Base-by-base conservation (phyloP, 2,888 invertebrate genomes). In the Theristus sp. region DNA sequence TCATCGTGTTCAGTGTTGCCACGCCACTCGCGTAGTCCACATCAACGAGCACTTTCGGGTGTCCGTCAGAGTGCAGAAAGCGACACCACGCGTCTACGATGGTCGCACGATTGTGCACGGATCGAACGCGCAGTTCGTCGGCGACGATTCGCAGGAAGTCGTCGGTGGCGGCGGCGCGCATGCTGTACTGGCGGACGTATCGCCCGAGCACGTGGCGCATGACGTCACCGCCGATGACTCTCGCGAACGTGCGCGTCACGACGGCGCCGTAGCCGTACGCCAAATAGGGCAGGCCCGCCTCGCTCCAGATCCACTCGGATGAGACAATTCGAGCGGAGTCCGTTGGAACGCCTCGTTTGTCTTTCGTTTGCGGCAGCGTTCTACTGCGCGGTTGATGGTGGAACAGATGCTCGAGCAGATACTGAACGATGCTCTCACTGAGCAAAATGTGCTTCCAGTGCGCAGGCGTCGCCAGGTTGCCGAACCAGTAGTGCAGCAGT, bases 401-500 rank as follows among this genome's bases (percentile, higher is more conserved):
- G n/a, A 49, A 49, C n/a, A 17, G 3, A 49, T 20, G 6, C 49
- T 49, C 49, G 3, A 20, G 49, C 24, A 49, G 3, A 24, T 49
- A n/a, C n/a, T 49, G 13, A n/a, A 6, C n/a, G 20, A 49, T n/a
- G n/a, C n/a, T 49, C n/a, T 49, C 49, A n/a, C 49, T 49, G 20
- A 49, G 49, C 49, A 10, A 49, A 3, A 49, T 20, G n/a, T 49
- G 20, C n/a, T 10, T n/a, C 49, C 49, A 49, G 3, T n/a, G 49
- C 3, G 20, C 3, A 3, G 49, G 49, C 20, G 66, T 66, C 13
- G 66, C 66, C 22, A 67, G 56, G 61, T 65, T 65, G 6, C 66
- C 66, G 63, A 65, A 66, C 65, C 64, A 65, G n/a, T 49, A 49
- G n/a, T 49, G 49, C 20, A 49, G n/a, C n/a, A 49, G 20, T n/a